phyloP scores from a whole-genome alignment of 2,888 invertebrate genomes.

The Itoplectis maculator region DNA sequence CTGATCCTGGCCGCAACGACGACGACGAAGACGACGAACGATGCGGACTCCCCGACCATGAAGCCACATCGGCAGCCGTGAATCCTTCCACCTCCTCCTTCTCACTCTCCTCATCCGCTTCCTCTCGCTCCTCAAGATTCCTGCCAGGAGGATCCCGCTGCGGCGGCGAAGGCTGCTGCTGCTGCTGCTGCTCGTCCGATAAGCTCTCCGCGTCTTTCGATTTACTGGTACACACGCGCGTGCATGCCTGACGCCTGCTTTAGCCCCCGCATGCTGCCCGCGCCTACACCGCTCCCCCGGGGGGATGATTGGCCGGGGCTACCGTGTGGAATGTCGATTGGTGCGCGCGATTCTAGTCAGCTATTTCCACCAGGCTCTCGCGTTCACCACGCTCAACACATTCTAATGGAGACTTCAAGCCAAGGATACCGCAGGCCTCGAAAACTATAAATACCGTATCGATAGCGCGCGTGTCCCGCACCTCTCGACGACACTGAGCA shows the following conservation, averaged over 20 bases:
- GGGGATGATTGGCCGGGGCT: constrained; percentile 64
- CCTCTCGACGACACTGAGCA: constrained; percentile 13
- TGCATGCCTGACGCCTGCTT: constrained; percentile 47
- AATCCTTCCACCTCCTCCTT: constrained; percentile 60
- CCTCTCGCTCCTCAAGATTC: constrained; percentile 54
- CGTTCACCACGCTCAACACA: constrained; percentile 48
- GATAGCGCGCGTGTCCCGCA: constrained; percentile 36
- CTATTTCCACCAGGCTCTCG: constrained; percentile 56
- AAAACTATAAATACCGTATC: constrained; percentile 53
- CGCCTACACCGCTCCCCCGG: constrained; percentile 27
- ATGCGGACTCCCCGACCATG: constrained; percentile 55
- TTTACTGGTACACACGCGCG: constrained; percentile 67
- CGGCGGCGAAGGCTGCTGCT: constrained; percentile 20
- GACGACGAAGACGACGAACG: constrained; percentile 53
- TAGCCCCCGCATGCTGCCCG: no score
- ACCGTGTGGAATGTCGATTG: constrained; percentile 67
- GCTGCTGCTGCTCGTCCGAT: constrained; percentile 55
- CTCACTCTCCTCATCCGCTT: constrained; percentile 49
- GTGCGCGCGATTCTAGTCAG: constrained; percentile 60
- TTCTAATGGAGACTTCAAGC: constrained; percentile 64
- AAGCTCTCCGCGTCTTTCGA: constrained; percentile 66
- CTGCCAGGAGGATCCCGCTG: constrained; percentile 59
- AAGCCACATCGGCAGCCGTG: constrained; percentile 51
- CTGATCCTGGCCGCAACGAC: constrained; percentile 72
- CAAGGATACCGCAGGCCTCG: constrained; percentile 44